Evolutionary conservation across 92 coral and sea anemone species (phyloP).

Genomic region (Galaxea fascicularis): DNA sequence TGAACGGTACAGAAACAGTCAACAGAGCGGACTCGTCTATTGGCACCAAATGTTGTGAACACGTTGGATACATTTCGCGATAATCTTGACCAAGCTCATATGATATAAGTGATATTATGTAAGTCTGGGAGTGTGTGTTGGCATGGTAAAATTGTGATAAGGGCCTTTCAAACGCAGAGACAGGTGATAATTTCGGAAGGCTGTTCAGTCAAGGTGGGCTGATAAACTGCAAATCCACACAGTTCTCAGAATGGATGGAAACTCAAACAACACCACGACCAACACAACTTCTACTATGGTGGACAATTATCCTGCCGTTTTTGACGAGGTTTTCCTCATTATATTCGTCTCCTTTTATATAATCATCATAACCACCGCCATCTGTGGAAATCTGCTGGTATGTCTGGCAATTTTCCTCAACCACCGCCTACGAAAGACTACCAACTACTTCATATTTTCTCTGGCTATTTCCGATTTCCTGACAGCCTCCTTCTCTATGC

Average conservation of each 20-base stretch:
- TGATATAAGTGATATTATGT: neutral
- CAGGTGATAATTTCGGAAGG: neutral
- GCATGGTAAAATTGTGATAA: neutral
- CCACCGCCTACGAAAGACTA: slow-evolving; percentile 72
- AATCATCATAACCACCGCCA: slow-evolving; percentile 63
- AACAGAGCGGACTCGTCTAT: slow-evolving; percentile 1
- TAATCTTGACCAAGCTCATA: slow-evolving; percentile 2
- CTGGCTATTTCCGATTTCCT: slow-evolving; percentile 84
- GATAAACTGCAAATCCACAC: neutral
- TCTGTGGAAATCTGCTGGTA: slow-evolving; percentile 80
- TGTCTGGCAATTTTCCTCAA: slow-evolving; percentile 76
- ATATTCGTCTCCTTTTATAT: slow-evolving; percentile 55
- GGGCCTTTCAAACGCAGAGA: neutral
- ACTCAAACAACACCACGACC: slow-evolving; percentile 21
- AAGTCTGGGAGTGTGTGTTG: neutral
- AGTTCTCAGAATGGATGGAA: slow-evolving; percentile 25
- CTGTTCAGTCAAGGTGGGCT: neutral
- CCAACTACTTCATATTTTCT: slow-evolving; percentile 87
- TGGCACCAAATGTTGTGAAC: slow-evolving; percentile 21
- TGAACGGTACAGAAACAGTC: slow-evolving; percentile 14
- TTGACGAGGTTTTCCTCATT: slow-evolving; percentile 20
- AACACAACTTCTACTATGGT: neutral
- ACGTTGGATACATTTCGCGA: slow-evolving; percentile 15
- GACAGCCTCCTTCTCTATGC: slow-evolving; percentile 83
- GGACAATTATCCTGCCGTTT: neutral